These are phyloP conservation scores for Antrozous pallidus DNA, from an alignment of 2,797 vertebrate species.

Conservation along the genomic window DNA sequence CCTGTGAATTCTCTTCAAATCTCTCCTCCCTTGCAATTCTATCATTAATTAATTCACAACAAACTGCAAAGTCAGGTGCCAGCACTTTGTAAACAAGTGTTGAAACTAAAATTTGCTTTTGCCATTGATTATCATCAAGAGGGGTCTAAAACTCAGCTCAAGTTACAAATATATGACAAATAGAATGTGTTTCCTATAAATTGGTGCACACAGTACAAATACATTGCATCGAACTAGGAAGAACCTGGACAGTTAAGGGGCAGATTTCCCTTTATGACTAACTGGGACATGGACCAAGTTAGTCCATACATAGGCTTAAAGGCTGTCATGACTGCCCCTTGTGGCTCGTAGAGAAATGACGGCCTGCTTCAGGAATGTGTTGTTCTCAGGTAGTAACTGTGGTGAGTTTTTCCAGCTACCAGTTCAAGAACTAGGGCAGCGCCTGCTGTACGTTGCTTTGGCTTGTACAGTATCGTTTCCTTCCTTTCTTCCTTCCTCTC, in stretches of 20 bases:
- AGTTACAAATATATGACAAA: accelerated
- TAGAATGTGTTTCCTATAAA: accelerated
- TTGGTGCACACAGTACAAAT: neutral
- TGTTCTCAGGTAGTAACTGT: neutral
- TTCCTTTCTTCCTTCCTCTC: too few relatives aligned
- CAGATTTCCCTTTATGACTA: neutral
- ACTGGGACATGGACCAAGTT: too few relatives aligned
- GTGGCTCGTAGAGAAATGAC: neutral
- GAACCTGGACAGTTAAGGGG: neutral
- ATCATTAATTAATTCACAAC: conserved; percentile 57
- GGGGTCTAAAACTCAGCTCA: neutral
- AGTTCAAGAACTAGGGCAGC: neutral
- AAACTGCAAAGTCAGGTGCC: conserved; percentile 46
- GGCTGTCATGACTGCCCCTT: neutral
- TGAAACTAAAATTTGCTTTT: conserved; percentile 8
- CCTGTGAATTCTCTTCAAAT: neutral
- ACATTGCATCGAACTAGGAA: neutral
- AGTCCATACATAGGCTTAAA: too few relatives aligned
- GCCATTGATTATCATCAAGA: neutral
- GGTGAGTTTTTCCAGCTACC: neutral
- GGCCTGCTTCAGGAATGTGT: neutral
- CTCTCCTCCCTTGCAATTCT: neutral
- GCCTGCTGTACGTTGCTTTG: neutral
- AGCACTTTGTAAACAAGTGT: neutral
- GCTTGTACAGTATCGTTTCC: neutral